A percentile compares a stretch with the other conserved stretches of the same genome.
Conservation (phyloP, 2,113 vertebrate genomes). For the Hemiprocne comata region DNA sequence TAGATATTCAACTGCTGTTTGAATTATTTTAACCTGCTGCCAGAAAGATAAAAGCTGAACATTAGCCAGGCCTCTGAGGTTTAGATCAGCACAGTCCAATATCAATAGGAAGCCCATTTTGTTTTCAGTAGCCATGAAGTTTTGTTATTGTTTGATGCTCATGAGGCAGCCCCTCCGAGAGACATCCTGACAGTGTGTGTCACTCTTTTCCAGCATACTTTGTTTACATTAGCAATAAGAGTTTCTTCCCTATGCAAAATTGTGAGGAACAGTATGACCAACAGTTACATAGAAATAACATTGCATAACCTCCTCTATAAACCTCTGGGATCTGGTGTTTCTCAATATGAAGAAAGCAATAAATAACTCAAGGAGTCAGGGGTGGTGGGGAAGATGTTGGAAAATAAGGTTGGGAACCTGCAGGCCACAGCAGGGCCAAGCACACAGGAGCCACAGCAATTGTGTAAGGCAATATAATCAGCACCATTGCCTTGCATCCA, state of each 20-base stretch:
- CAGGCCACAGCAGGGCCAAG: neutral
- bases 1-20: neutral
- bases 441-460: neutral
- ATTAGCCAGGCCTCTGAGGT: neutral
- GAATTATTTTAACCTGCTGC: constrained; percentile 41
- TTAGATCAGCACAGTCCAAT: neutral
- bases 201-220: neutral
- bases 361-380: neutral
- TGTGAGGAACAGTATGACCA: neutral
- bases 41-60: constrained; percentile 23
- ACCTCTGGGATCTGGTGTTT: neutral
- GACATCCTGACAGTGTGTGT: neutral
- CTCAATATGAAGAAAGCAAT: neutral
- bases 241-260: neutral
- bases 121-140: neutral
- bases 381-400: neutral
- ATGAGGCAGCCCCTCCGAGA: neutral
- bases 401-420: neutral
- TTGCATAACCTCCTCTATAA: neutral
- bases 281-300: neutral
- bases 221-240: neutral
- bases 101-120: neutral
- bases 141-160: neutral
- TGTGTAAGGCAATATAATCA: accelerated
- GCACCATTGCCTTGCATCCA: neutral